Percentiles rank a stretch among this genome's conserved stretches.
These are phyloP conservation scores for Steinernema khuongi DNA, from an alignment of 1,140 invertebrate genomes.

Conservation along the genomic window DNA sequence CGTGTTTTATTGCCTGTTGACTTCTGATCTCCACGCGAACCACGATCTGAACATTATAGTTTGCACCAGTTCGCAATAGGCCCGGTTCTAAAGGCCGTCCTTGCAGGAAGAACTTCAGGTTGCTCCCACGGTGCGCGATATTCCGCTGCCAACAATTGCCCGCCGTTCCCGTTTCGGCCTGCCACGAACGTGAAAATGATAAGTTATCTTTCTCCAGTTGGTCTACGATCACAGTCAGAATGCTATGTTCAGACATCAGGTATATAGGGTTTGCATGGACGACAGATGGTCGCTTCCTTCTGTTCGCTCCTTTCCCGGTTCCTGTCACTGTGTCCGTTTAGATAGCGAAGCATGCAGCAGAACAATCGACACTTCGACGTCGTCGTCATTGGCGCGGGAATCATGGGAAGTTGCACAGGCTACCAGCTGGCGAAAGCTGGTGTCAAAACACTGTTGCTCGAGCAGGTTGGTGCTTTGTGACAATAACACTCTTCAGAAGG, in stretches of 20 bases:
- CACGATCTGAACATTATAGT: too few species aligned
- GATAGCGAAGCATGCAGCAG: background rate
- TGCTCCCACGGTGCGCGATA: background rate
- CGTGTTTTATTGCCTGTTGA: too few species aligned
- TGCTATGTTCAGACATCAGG: background rate
- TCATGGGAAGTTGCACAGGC: background rate
- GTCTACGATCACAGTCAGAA: background rate
- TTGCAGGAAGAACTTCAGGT: background rate
- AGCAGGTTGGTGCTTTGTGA: background rate
- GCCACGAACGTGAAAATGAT: background rate
- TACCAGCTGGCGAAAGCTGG: background rate
- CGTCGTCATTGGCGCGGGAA: background rate
- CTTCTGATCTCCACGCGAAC: too few species aligned
- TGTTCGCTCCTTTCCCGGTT: background rate
- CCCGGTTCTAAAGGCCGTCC: background rate
- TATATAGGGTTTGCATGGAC: background rate
- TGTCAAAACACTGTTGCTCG: background rate
- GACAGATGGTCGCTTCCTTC: background rate
- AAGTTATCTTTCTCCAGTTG: background rate
- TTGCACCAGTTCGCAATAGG: too few species aligned
- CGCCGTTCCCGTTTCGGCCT: background rate
- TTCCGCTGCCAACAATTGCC: background rate
- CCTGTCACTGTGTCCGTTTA: background rate
- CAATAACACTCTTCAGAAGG: background rate
- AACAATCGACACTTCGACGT: background rate